Evolutionary conservation across 2,888 invertebrate genomes (phyloP).

Genomic region (Saturnia pavonia): DNA sequence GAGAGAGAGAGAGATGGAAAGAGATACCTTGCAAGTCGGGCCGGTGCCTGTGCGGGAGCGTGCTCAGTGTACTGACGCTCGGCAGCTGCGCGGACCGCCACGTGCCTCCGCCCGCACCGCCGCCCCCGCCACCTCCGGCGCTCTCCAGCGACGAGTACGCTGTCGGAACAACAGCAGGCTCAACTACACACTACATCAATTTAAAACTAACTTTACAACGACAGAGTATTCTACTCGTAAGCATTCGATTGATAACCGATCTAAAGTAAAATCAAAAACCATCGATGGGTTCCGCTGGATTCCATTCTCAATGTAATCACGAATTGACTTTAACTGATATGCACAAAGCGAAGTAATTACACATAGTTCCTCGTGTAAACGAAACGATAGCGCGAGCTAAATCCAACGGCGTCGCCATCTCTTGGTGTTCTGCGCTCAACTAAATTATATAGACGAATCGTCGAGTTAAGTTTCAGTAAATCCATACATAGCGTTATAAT

Average conservation of each 20-base stretch:
- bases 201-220: neutral
- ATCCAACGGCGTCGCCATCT: no score
- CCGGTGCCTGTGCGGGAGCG: constrained; percentile 29
- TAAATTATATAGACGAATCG: neutral
- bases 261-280: no score
- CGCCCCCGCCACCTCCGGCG: constrained; percentile 24
- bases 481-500: no score
- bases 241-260: no score
- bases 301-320: no score
- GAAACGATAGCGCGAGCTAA: neutral
- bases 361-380: no score
- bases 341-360: no score
- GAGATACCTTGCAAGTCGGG: constrained; percentile 11
- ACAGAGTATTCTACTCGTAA: neutral
- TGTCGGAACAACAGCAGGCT: constrained; percentile 26
- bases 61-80: constrained; percentile 24
- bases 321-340: no score
- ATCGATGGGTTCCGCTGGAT: no score
- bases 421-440: neutral
- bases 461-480: neutral
- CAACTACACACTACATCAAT: neutral
- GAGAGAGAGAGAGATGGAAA: neutral
- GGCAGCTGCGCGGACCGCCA: constrained; percentile 16
- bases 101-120: constrained; percentile 18
- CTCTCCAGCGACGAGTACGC: constrained; percentile 58